Evolutionary conservation across 2,888 invertebrate genomes (phyloP), one percentile per base, ranked within the genome.

Genomic region (Drosophila tanythrix): DNA sequence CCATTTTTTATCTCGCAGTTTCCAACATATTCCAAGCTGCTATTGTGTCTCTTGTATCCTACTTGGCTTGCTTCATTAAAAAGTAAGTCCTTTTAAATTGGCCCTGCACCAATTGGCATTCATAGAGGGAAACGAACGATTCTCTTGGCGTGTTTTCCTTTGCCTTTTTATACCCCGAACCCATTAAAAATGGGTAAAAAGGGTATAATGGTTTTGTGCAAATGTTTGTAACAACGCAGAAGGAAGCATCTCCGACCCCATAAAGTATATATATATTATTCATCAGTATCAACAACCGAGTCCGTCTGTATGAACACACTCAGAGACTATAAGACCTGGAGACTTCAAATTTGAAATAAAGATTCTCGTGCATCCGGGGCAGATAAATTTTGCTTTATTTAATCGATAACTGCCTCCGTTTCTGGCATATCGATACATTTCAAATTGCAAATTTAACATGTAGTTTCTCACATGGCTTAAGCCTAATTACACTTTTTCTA

Each of bases 81-180:
- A 87, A 89, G 70, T 83, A 89, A 89, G 89, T 74, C 89, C 87
- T 83, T 87, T 85, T 85, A 86, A 85, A 85, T 89, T 85, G 89
- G 79, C 66, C 83, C 46, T 50, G 50, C 63, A 63, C 65, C 76
- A 82, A 81, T 87, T 83, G 89, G 71, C 79, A 83, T 88, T 88
- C 81, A 84, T 72, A 53, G 70, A 70, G 61, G 61, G 65, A 58
- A 68, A 73, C 62, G 52, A 29, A 60, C 74, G 38, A 55, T 48
- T 21, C 46, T 65, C 35, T 52, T 31, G 40, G 48, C 31, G 55
- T 52, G 52, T 56, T 62, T 74, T 67, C 38, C 36, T 36, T 71
- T 53, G 51, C 33, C 27, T 40, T 40, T 36, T 31, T 51, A 43
- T 43, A n/a, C 63, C 11, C 50, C 1, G 11, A 33, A 33, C 10